Conservation (phyloP, 2,888 invertebrate genomes). For the Drosophila anomalata region DNA sequence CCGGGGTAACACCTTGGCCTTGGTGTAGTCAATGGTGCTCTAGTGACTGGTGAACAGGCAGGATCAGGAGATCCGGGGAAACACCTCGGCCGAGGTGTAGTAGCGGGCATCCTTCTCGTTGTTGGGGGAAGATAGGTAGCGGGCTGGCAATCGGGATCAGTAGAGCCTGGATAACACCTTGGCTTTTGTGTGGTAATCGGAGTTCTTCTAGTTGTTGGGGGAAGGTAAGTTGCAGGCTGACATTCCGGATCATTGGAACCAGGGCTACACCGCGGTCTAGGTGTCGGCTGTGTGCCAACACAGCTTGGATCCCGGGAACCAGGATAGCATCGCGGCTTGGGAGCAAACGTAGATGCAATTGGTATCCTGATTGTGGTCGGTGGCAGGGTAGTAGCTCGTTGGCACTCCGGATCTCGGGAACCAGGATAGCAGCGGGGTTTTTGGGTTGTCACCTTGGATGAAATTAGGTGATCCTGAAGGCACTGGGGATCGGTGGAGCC, state of each 20-base stretch:
- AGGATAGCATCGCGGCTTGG: conserved; percentile 32
- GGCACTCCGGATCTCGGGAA: conserved; percentile 74
- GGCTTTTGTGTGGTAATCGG: conserved; percentile 14
- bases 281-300: conserved; percentile 26
- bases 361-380: conserved; percentile 18
- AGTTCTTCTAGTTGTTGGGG: conserved; percentile 20
- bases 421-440: conserved; percentile 34
- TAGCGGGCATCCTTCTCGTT: conserved; percentile 12
- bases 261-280: conserved; percentile 73
- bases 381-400: conserved; percentile 25
- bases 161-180: conserved; percentile 69
- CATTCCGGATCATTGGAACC: conserved; percentile 81
- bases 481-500: conserved; percentile 67
- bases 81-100: conserved; percentile 30
- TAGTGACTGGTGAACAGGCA: conserved; percentile 4
- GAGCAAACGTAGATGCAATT: neutral
- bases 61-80: conserved; percentile 66
- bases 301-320: conserved; percentile 26
- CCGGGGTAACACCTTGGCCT: conserved; percentile 37
- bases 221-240: conserved; percentile 27
- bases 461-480: conserved; percentile 9
- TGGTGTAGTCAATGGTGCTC: neutral
- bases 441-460: neutral
- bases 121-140: conserved; percentile 66
- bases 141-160: conserved; percentile 62